Conservation (phyloP, 2,797 vertebrate species). For the Gymnocypris eckloni region DNA sequence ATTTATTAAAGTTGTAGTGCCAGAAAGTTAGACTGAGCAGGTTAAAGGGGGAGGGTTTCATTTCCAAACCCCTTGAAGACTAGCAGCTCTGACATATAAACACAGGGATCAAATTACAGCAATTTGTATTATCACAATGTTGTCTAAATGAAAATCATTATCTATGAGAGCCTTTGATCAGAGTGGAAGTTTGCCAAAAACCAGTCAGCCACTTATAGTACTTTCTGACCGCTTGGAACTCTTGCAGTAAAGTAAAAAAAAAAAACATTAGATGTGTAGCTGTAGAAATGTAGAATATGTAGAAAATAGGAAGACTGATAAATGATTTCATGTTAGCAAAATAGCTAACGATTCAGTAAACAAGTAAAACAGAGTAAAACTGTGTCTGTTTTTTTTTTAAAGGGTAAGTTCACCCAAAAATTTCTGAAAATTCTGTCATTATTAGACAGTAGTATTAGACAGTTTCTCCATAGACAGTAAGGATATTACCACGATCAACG, state of each 20-base stretch:
- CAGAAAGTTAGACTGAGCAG: neutral
- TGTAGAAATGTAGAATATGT: too few species aligned
- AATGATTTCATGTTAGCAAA: neutral
- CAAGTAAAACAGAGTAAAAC: neutral
- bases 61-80: neutral
- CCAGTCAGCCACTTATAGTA: neutral
- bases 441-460: too few species aligned
- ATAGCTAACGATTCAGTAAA: neutral
- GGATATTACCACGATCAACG: too few species aligned
- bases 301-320: neutral
- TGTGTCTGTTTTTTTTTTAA: neutral
- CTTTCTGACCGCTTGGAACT: neutral
- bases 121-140: constrained; percentile 3
- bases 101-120: neutral
- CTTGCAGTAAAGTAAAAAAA: neutral
- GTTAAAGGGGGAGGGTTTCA: neutral
- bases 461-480: too few species aligned
- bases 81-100: neutral
- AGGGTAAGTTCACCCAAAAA: too few species aligned
- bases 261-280: too few species aligned
- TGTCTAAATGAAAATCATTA: neutral
- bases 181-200: neutral
- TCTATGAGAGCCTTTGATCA: neutral
- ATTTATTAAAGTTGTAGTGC: neutral
- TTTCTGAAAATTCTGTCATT: too few species aligned